phyloP scores from a whole-genome alignment of 2,797 vertebrate species.

The Phylloscopus collybita region DNA sequence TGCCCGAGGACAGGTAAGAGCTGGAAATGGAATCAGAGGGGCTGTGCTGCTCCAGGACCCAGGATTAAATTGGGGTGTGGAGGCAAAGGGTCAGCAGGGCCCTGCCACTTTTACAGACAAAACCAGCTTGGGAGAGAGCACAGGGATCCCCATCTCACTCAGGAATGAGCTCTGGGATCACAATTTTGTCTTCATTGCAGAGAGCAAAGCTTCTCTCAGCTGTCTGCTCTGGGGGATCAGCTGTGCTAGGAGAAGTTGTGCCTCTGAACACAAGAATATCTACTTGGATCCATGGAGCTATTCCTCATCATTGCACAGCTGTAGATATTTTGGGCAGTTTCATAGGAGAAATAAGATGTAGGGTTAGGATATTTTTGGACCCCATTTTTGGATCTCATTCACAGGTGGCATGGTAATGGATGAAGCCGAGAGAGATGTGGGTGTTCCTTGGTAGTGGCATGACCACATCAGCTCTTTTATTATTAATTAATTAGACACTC shows the following conservation, averaged over 20 bases:
- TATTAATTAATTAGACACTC: background rate
- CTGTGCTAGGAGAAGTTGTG: background rate
- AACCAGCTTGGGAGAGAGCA: accelerated
- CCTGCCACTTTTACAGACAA: background rate
- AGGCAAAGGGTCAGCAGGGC: background rate
- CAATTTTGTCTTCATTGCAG: background rate
- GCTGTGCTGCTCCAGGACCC: accelerated
- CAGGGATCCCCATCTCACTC: background rate
- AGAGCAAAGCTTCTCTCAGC: background rate
- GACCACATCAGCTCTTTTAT: background rate
- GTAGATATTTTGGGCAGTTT: background rate
- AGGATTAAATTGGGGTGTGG: background rate
- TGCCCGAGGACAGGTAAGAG: background rate
- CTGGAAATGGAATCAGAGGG: background rate
- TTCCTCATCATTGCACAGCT: accelerated
- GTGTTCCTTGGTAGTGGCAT: background rate
- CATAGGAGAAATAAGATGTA: background rate
- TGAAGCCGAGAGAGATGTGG: background rate
- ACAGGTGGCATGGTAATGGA: background rate
- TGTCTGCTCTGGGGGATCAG: background rate
- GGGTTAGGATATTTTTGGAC: background rate
- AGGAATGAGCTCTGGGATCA: background rate
- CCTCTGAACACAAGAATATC: background rate
- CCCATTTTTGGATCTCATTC: accelerated
- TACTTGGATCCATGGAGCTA: accelerated